Percentiles rank a stretch among this genome's conserved stretches.
Conservation (phyloP, 2,113 vertebrate genomes). For the Aegotheles bennettii region DNA sequence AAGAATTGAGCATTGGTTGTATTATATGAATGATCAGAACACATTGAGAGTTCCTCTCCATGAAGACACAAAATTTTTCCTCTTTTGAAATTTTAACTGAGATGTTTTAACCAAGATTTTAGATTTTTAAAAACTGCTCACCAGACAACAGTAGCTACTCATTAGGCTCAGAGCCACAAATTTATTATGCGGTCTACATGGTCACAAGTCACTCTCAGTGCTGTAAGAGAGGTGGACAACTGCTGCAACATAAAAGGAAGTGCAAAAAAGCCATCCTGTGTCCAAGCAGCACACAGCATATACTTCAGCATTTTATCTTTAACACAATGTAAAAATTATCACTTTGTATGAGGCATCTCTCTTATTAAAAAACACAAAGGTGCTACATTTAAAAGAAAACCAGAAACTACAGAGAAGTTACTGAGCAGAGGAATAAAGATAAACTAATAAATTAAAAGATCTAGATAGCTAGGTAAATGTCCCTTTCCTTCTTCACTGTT, state of each 20-base stretch:
- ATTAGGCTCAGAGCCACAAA: not conserved
- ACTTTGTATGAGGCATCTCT: not conserved
- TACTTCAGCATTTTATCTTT: not conserved
- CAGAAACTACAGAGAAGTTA: not conserved
- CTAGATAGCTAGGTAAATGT: not conserved
- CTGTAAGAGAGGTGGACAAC: not conserved
- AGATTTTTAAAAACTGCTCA: not conserved
- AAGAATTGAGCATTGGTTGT: not conserved
- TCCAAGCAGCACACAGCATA: not conserved
- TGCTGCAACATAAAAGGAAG: not conserved
- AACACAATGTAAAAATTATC: not conserved
- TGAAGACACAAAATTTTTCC: rapidly evolving
- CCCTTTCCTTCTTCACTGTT: not conserved
- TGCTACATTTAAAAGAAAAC: not conserved
- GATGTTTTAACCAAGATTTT: not conserved
- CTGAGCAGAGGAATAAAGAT: not conserved
- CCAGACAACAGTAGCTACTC: not conserved
- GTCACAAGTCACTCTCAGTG: not conserved
- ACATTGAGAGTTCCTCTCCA: not conserved
- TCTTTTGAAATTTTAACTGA: not conserved
- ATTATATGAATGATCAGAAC: not conserved
- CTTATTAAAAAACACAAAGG: not conserved
- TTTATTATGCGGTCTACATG: not conserved
- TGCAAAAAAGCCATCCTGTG: not conserved
- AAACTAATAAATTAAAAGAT: not conserved